Evolutionary conservation across 2,888 invertebrate species (phyloP).

Genomic region (Rhingia rostrata): DNA sequence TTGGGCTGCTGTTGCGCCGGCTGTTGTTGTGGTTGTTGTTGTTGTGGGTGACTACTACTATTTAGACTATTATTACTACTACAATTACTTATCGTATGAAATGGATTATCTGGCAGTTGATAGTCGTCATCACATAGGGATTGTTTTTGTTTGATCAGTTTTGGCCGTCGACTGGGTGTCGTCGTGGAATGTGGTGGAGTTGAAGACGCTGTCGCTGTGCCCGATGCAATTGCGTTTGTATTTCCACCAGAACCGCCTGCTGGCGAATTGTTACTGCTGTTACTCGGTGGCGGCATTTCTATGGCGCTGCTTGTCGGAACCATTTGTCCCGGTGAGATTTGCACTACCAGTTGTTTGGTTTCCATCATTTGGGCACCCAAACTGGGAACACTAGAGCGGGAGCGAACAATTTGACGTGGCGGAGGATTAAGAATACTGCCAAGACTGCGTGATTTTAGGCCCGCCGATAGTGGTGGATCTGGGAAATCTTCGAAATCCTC

Average conservation of each 20-base stretch:
- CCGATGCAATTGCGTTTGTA: slow-evolving; percentile 54
- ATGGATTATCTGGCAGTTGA: slow-evolving; percentile 79
- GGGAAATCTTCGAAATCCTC: slow-evolving; percentile 86
- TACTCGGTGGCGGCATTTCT: slow-evolving; percentile 28
- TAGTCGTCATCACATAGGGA: slow-evolving; percentile 87
- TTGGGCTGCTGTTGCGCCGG: slow-evolving; percentile 39
- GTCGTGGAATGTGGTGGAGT: slow-evolving; percentile 80
- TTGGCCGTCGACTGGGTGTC: slow-evolving; percentile 84
- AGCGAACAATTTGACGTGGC: slow-evolving; percentile 88
- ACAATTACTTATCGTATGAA: slow-evolving; percentile 80
- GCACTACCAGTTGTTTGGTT: slow-evolving; percentile 61
- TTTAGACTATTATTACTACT: slow-evolving; percentile 78
- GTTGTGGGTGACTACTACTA: slow-evolving; percentile 75
- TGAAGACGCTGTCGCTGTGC: slow-evolving; percentile 49
- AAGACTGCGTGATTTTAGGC: slow-evolving; percentile 91
- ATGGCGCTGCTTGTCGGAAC: slow-evolving; percentile 43
- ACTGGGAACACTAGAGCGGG: slow-evolving; percentile 90
- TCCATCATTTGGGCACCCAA: slow-evolving; percentile 81
- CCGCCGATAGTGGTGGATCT: slow-evolving; percentile 85
- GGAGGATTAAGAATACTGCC: slow-evolving; percentile 92
- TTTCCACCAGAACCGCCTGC: slow-evolving; percentile 75
- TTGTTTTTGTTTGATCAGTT: slow-evolving; percentile 93
- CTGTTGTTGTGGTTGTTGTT: slow-evolving; percentile 49
- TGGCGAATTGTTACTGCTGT: slow-evolving; percentile 79
- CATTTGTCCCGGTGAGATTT: slow-evolving; percentile 71